A percentile compares a stretch with the other conserved stretches of the same genome.
phyloP scores from a whole-genome alignment of 2,113 vertebrate species.

The Sialia sialis region DNA sequence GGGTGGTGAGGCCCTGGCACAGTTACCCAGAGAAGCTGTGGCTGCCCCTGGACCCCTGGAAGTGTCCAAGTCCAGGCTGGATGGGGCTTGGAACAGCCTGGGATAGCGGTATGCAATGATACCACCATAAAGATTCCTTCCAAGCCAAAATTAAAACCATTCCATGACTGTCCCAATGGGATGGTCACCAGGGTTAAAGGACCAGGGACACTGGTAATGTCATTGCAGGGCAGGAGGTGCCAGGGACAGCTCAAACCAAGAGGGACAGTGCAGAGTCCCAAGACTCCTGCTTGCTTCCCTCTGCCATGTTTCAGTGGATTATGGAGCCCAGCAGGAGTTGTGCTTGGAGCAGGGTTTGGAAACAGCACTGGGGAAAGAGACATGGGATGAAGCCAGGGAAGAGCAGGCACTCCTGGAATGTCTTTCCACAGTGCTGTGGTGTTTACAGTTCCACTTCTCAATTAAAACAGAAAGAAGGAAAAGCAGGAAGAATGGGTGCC shows the following conservation, averaged over 20 bases:
- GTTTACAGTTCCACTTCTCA: background rate
- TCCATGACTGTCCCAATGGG: background rate
- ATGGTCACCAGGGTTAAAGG: background rate
- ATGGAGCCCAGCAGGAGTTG: background rate
- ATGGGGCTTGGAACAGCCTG: rapidly evolving
- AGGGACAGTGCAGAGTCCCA: background rate
- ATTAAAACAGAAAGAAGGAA: background rate
- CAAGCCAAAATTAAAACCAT: too few relatives aligned
- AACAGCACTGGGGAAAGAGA: background rate
- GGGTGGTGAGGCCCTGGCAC: rapidly evolving
- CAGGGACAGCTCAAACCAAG: background rate
- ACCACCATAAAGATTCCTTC: background rate
- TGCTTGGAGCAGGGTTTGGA: background rate
- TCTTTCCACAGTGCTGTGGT: background rate
- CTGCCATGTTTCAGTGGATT: background rate
- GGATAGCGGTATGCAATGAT: background rate
- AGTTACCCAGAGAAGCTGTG: too few relatives aligned
- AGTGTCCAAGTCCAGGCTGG: background rate
- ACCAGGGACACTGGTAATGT: background rate
- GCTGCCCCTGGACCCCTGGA: background rate
- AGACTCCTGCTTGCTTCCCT: background rate
- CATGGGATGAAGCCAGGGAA: background rate
- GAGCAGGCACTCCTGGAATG: background rate
- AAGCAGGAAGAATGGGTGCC: background rate
- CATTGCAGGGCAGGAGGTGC: background rate